Conservation (phyloP, 2,888 invertebrate species). For the Chloroclysta siterata region DNA sequence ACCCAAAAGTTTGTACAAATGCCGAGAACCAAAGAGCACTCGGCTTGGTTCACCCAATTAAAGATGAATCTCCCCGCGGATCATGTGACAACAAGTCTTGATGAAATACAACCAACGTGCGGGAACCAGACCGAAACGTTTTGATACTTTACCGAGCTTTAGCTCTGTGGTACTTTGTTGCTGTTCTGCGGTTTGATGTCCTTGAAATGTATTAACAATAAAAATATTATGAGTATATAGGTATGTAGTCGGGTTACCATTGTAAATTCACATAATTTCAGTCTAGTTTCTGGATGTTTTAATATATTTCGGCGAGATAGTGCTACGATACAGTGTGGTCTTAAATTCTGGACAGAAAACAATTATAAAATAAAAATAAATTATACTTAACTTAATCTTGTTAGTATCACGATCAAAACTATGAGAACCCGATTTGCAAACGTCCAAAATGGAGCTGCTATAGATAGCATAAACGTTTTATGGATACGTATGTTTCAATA, state of each 20-base stretch:
- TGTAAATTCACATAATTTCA: not conserved
- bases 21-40: constrained; percentile 55
- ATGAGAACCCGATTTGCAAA: constrained; percentile 47
- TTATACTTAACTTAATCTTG: not conserved
- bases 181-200: constrained; percentile 3
- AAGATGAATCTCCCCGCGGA: constrained; percentile 78
- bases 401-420: constrained; percentile 20
- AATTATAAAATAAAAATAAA: too few species aligned
- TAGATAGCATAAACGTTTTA: constrained; percentile 49
- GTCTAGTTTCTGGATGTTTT: not conserved
- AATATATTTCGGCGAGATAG: too few species aligned
- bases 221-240: not conserved
- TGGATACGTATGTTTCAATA: constrained; percentile 63
- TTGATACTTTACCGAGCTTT: constrained; percentile 58
- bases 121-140: constrained; percentile 41
- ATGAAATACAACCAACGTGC: constrained; percentile 71
- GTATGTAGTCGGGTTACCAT: not conserved
- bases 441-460: constrained; percentile 59
- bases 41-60: constrained; percentile 74
- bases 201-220: constrained; percentile 3
- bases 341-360: too few species aligned
- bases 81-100: constrained; percentile 78
- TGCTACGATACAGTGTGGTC: too few species aligned
- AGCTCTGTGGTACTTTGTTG: constrained; percentile 9
- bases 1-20: constrained; percentile 48